Percentiles rank a stretch among this genome's conserved stretches.
Conservation (phyloP, 2,113 vertebrate species). For the Vicugna pacos region DNA sequence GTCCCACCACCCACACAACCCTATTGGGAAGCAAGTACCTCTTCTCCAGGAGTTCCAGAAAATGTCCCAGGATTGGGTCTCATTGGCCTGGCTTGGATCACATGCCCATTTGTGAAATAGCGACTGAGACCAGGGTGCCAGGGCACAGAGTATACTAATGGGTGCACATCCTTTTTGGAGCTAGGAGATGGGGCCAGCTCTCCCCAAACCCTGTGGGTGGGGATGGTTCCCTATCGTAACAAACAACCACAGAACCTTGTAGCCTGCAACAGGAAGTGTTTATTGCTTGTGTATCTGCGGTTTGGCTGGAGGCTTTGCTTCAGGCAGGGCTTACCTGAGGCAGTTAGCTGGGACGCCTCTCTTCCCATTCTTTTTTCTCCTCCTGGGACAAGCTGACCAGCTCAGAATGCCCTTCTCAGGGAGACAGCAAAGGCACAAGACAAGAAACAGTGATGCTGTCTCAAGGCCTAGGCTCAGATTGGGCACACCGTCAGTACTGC, state of each 20-base stretch:
- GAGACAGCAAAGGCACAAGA: not conserved
- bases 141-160: not conserved
- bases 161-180: not conserved
- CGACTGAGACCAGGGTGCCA: not conserved
- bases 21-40: not conserved
- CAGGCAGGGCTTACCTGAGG: not conserved
- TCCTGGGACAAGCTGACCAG: not conserved
- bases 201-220: not conserved
- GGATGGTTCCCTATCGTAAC: fast-evolving
- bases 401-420: not conserved
- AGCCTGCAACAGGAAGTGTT: not conserved
- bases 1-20: not conserved
- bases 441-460: not conserved
- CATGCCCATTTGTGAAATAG: not conserved
- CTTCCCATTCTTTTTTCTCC: not conserved
- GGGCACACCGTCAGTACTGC: not conserved
- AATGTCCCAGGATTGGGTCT: not conserved
- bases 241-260: not conserved
- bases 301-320: constrained; percentile 8
- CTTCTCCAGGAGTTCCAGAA: not conserved
- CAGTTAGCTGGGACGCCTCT: not conserved
- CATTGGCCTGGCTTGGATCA: not conserved
- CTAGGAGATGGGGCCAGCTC: not conserved
- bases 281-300: not conserved
- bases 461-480: not conserved